A percentile compares a stretch with the other conserved stretches of the same genome.
Conservation (phyloP, 2,888 invertebrate genomes). For the Erebia ligea region DNA sequence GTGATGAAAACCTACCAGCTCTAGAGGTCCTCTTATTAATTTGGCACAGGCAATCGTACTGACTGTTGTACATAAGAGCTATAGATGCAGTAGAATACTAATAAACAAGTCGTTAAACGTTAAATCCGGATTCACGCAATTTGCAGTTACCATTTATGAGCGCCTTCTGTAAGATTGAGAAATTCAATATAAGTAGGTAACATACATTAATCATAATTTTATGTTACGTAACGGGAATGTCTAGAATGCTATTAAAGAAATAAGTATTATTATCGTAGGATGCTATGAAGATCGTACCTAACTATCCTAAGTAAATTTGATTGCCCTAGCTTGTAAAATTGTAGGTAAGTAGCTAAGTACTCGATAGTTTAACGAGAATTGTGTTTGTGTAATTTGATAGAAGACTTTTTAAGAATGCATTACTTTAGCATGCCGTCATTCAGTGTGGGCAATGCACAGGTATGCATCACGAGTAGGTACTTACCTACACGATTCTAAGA, state of each 20-base stretch:
- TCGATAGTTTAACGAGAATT: conserved; percentile 36
- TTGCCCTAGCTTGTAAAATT: not conserved
- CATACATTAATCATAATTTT: conserved; percentile 24
- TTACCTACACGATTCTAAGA: conserved; percentile 61
- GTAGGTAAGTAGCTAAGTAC: not conserved
- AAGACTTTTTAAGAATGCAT: conserved; percentile 63
- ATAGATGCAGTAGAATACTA: conserved; percentile 8
- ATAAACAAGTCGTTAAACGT: conserved; percentile 6
- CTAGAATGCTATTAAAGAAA: conserved; percentile 8
- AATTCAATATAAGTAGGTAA: conserved; percentile 24
- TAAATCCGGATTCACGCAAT: conserved; percentile 9
- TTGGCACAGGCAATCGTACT: not conserved
- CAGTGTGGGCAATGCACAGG: conserved; percentile 54
- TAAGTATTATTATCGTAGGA: not conserved
- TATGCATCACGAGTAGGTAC: conserved; percentile 51
- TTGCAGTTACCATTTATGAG: conserved; percentile 11
- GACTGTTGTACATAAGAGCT: not conserved
- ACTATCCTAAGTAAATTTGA: not conserved
- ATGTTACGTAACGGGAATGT: conserved; percentile 23
- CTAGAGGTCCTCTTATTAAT: not conserved
- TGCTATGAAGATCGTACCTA: not conserved
- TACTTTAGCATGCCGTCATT: conserved; percentile 69
- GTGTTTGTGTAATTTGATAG: conserved; percentile 58
- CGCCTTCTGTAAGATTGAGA: not conserved
- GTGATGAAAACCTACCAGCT: not conserved